Evolutionary conservation across 2,888 invertebrate genomes (phyloP).

Genomic region (Oscheius sp.): DNA sequence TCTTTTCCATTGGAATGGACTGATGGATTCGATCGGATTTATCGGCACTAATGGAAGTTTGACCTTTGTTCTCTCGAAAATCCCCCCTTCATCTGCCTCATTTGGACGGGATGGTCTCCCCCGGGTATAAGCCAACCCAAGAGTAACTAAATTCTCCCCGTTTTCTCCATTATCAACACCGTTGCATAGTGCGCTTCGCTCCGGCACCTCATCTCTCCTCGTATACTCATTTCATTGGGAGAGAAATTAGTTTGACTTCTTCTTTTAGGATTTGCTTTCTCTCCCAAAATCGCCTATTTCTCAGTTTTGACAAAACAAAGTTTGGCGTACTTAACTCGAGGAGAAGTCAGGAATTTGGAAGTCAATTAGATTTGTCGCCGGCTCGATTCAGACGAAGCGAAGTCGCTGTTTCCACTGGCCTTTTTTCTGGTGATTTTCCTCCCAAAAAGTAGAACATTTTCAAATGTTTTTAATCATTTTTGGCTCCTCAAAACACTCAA

Average conservation of each 20-base stretch:
- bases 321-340: constrained; percentile 5
- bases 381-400: too few species aligned
- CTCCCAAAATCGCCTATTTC: not conserved
- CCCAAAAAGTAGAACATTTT: too few species aligned
- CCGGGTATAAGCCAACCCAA: not conserved
- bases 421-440: too few species aligned
- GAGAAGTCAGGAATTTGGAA: constrained; percentile 20
- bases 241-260: not conserved
- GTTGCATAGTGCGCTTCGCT: too few species aligned
- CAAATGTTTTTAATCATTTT: too few species aligned
- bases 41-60: too few species aligned
- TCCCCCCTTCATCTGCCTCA: not conserved
- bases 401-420: too few species aligned
- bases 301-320: not conserved
- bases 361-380: constrained; percentile 19
- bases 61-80: too few species aligned
- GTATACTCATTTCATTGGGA: not conserved
- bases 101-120: not conserved
- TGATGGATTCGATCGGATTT: too few species aligned
- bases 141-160: not conserved
- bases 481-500: too few species aligned
- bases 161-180: too few species aligned
- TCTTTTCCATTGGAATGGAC: too few species aligned
- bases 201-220: not conserved
- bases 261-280: not conserved